phyloP scores from a whole-genome alignment of 2,113 vertebrate genomes.

The Oreotrochilus melanogaster region DNA sequence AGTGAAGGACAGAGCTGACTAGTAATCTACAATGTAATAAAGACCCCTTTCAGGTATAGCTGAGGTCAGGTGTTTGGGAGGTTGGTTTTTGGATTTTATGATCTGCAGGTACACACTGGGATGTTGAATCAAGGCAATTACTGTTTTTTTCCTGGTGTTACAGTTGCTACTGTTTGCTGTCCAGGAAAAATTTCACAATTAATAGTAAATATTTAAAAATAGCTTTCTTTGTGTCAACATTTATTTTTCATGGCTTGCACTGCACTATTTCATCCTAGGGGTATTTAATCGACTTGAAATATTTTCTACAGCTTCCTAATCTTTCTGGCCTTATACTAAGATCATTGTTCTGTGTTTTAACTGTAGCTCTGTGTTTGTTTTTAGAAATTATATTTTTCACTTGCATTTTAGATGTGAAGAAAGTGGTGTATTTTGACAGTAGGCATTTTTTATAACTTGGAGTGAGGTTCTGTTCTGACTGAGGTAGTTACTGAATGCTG shows the following conservation, averaged over 20 bases:
- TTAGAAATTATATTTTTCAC: background rate
- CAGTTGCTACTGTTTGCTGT: background rate
- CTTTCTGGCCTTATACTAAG: background rate
- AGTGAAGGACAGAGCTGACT: background rate
- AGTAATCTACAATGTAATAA: background rate
- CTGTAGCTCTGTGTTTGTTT: background rate
- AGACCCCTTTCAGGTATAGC: background rate
- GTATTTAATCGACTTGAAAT: constrained; percentile 44
- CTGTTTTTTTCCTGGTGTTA: background rate
- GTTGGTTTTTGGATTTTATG: background rate
- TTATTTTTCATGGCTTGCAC: constrained; percentile 16
- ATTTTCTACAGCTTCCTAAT: background rate
- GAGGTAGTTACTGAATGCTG: background rate
- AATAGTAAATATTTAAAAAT: constrained; percentile 22
- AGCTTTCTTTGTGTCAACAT: constrained; percentile 5
- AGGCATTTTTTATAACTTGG: background rate
- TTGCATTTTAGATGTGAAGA: background rate
- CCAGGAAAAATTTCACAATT: constrained; percentile 32
- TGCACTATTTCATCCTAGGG: background rate
- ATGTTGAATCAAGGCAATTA: constrained; percentile 27
- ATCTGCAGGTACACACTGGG: background rate
- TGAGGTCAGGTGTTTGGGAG: background rate
- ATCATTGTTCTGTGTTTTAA: background rate
- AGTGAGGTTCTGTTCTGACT: background rate
- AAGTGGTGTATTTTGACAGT: background rate